These are phyloP conservation scores for Lochmaea crataegi DNA, from an alignment of 2,888 invertebrate species.

Conservation along the genomic window DNA sequence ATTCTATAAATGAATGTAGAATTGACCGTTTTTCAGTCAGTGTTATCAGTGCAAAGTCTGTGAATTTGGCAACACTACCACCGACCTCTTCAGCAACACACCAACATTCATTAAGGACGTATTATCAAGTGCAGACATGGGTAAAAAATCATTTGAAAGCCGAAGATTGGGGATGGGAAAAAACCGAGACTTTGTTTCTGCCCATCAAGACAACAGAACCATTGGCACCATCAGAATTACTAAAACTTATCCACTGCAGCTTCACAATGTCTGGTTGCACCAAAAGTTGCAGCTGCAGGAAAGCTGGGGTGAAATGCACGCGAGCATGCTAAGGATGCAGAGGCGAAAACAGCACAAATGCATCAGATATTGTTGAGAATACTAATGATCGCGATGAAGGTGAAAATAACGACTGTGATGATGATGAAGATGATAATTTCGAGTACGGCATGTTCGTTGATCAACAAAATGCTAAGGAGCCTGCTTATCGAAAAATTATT, in stretches of 20 bases:
- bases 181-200: slow-evolving; percentile 31
- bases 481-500: no score
- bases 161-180: slow-evolving; percentile 21
- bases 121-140: no score
- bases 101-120: no score
- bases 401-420: not conserved
- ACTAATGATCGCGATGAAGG: not conserved
- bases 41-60: not conserved
- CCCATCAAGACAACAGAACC: slow-evolving; percentile 14
- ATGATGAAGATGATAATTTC: not conserved
- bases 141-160: not conserved
- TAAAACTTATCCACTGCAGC: slow-evolving; percentile 24
- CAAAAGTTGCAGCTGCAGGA: slow-evolving; percentile 23
- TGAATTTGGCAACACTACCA: no score
- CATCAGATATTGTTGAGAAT: not conserved
- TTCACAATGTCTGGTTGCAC: slow-evolving; percentile 7
- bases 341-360: slow-evolving; percentile 7
- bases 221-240: slow-evolving; percentile 16
- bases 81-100: no score
- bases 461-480: no score
- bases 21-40: not conserved
- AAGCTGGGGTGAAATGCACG: slow-evolving; percentile 19
- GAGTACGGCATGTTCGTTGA: no score
- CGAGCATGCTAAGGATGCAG: slow-evolving; percentile 7
- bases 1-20: not conserved